Evolutionary conservation across 2,888 invertebrate genomes (phyloP).

Genomic region (Acleris laterana): DNA sequence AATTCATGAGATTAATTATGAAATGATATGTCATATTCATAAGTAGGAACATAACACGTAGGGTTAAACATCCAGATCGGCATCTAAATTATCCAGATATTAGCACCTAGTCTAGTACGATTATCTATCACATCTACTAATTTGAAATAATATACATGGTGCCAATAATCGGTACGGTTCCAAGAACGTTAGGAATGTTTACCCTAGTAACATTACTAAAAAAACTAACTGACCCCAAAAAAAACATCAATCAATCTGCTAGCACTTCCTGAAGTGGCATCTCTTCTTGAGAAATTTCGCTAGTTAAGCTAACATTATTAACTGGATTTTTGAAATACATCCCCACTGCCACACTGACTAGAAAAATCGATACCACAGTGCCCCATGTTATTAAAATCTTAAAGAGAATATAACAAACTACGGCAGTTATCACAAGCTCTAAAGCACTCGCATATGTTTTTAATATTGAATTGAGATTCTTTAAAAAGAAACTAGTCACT

Average conservation of each 20-base stretch:
- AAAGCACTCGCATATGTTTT: constrained; percentile 98
- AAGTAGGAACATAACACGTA: too few relatives aligned
- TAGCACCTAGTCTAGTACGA: too few relatives aligned
- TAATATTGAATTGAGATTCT: constrained; percentile 96
- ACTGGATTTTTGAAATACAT: constrained; percentile 97
- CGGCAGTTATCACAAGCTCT: constrained; percentile 95
- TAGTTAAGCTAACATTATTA: constrained; percentile 69
- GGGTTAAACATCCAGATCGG: too few relatives aligned
- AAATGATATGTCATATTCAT: too few relatives aligned
- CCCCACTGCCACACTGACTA: constrained; percentile 92
- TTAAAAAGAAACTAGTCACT: constrained; percentile 96
- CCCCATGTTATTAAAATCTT: constrained; percentile 92
- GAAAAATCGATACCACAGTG: constrained; percentile 91
- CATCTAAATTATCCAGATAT: too few relatives aligned
- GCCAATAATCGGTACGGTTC: too few relatives aligned
- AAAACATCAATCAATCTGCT: constrained; percentile 12
- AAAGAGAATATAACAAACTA: constrained; percentile 94
- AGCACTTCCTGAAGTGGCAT: constrained; percentile 62
- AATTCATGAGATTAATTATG: too few relatives aligned
- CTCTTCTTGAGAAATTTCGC: constrained; percentile 52
- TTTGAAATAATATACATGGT: too few relatives aligned
- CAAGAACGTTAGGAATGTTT: too few relatives aligned
- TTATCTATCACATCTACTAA: too few relatives aligned
- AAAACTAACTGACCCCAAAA: background rate
- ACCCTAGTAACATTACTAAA: background rate